Percentiles rank a stretch among this genome's conserved stretches.
Conservation (phyloP, 2,113 vertebrate species). For the Pachyramphus minor region DNA sequence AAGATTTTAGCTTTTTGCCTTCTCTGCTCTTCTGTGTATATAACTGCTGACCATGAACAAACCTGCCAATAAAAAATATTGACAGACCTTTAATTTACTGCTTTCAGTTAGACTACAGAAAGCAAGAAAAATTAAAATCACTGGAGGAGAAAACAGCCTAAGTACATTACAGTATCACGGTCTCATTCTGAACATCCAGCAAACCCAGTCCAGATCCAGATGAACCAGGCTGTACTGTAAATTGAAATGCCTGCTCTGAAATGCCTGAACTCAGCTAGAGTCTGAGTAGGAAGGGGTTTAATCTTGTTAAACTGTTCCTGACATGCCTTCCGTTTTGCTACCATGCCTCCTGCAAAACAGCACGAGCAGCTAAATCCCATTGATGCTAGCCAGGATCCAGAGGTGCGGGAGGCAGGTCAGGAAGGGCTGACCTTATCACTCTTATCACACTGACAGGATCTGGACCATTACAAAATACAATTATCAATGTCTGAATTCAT, state of each 20-base stretch:
- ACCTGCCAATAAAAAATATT: constrained; percentile 1
- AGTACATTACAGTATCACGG: neutral
- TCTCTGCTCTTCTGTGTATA: neutral
- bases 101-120: neutral
- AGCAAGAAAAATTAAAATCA: neutral
- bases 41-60: neutral
- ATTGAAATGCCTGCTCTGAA: neutral
- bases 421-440: neutral
- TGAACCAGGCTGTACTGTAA: neutral
- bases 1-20: neutral
- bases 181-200: neutral
- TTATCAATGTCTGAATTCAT: neutral
- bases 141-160: neutral
- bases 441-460: neutral
- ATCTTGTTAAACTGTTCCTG: neutral
- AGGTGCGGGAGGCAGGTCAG: neutral
- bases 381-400: neutral
- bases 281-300: too few species aligned
- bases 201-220: neutral
- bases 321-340: neutral
- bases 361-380: neutral
- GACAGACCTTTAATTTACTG: neutral
- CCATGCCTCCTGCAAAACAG: neutral
- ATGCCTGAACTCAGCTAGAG: neutral
- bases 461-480: neutral